These are phyloP conservation scores for Homarus americanus DNA, from an alignment of 1,140 invertebrate species.

Conservation along the genomic window DNA sequence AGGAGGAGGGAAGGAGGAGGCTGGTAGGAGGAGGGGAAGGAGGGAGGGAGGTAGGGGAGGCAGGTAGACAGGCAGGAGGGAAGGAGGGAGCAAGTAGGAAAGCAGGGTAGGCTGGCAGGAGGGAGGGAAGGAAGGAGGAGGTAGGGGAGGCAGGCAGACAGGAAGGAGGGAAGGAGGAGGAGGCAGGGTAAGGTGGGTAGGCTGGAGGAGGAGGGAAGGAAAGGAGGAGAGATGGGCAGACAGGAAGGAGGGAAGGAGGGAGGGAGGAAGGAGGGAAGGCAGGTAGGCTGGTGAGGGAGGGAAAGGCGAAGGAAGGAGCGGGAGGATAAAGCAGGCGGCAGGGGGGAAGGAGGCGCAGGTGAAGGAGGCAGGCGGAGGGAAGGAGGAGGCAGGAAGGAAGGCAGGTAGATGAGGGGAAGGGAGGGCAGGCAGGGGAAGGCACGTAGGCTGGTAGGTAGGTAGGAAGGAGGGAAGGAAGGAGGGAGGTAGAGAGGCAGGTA, in stretches of 20 bases:
- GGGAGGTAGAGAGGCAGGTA: too few relatives aligned
- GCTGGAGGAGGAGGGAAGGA: neutral
- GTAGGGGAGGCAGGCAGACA: neutral
- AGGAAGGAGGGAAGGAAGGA: neutral
- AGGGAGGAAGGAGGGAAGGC: neutral
- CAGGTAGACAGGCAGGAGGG: too few relatives aligned
- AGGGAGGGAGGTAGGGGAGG: neutral
- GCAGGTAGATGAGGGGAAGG: neutral
- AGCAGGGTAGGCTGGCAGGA: too few relatives aligned
- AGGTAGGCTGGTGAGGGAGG: too few relatives aligned
- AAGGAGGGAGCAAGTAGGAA: neutral
- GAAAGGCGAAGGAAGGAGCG: neutral
- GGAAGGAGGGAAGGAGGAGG: neutral
- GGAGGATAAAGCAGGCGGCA: too few relatives aligned
- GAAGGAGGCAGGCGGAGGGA: too few relatives aligned
- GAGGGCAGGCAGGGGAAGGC: too few relatives aligned
- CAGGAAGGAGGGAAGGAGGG: neutral
- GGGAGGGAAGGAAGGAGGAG: neutral
- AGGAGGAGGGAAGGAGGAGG: too few relatives aligned
- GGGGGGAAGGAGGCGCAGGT: too few relatives aligned
- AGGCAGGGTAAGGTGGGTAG: neutral
- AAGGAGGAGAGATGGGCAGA: neutral
- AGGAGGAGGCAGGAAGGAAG: neutral
- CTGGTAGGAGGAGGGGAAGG: neutral
- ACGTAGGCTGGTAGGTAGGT: neutral